Evolutionary conservation across 2,113 vertebrate species (phyloP), one percentile per base, ranked within the genome.

Genomic region (Ageneiosus marmoratus): DNA sequence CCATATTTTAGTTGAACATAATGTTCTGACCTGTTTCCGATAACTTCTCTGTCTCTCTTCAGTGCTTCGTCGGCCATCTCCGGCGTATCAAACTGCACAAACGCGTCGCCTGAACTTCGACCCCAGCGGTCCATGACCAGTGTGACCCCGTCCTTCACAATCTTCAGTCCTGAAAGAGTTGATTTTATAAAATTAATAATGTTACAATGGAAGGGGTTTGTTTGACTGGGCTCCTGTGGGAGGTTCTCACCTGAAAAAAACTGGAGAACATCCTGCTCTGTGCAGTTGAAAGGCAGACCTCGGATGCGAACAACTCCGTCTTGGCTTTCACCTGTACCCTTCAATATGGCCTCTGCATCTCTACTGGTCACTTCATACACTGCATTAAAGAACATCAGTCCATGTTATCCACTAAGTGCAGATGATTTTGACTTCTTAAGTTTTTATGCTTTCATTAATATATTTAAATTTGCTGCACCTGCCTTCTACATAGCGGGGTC

Each of bases 401-500:
- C 8, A 55, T 29, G 24, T 46, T 27, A 78, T 51, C 8, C 29
- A 12, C 27, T 11, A 53, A 9, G 53, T 6, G 9, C 73, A 51
- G 3, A 51, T 29, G 7, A 50, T n/a, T 46, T 15, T n/a, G 24
- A 72, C n/a, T 18, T 51, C 16, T 65, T 69, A 48, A 1, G 6
- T 48, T 48, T 50, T 34, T 67, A 34, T 51, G 12, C 27, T 15
- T 60, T 72, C 2, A 15, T 62, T 29, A 55, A n/a, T n/a, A 62
- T 41, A 48, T 46, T 20, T 9, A 48, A 78, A 75, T 51, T 22
- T 9, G n/a, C 13, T 72, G 7, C 50, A 79, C 83, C 0, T 85
- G 97, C 98, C 98, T 96, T 99, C 96, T 15, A 99, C 93, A 0
- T 98, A 99, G 34, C 97, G 96, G 0, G 95, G 90, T 1, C 97